These are phyloP conservation scores for Timema podura DNA, from an alignment of 2,888 invertebrate genomes.

Conservation along the genomic window DNA sequence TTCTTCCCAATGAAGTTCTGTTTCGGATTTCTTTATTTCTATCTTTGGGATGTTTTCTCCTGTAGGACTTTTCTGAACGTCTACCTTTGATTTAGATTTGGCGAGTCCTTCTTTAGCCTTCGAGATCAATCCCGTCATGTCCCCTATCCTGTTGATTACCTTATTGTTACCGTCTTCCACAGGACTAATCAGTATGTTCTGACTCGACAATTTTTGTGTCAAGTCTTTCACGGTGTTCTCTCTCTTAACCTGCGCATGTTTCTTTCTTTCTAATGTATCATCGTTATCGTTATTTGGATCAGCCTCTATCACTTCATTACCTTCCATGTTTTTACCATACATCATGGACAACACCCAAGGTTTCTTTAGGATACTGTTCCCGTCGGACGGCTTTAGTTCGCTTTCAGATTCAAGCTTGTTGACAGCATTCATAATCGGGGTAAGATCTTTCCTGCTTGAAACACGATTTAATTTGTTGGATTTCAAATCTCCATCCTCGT, in stretches of 20 bases:
- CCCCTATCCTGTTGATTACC: conserved; percentile 61
- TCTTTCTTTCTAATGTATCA: conserved; percentile 50
- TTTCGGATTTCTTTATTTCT: conserved; percentile 83
- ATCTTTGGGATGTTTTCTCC: conserved; percentile 51
- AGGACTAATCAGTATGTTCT: conserved; percentile 55
- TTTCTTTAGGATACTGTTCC: conserved; percentile 24
- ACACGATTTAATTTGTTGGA: conserved; percentile 27
- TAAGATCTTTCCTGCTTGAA: conserved; percentile 50
- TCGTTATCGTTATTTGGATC: conserved; percentile 39
- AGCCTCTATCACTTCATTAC: conserved; percentile 16
- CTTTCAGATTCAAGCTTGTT: conserved; percentile 48
- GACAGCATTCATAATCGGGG: conserved; percentile 52
- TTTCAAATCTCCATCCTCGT: conserved; percentile 39
- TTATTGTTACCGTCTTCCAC: conserved; percentile 55
- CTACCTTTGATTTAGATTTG: conserved; percentile 79
- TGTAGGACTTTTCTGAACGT: conserved; percentile 67
- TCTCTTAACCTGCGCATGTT: conserved; percentile 66
- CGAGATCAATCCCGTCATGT: conserved; percentile 85
- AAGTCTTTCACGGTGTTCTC: conserved; percentile 86
- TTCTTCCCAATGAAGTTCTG: conserved; percentile 94
- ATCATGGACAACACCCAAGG: conserved; percentile 28
- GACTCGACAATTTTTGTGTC: conserved; percentile 76
- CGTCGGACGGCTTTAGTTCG: conserved; percentile 20
- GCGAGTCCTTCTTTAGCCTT: conserved; percentile 91
- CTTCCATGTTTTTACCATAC: conserved; percentile 22